A percentile compares a stretch with the other conserved stretches of the same genome.
These are phyloP conservation scores for Nemotelus pantherinus DNA, from an alignment of 2,888 invertebrate genomes.

Conservation along the genomic window DNA sequence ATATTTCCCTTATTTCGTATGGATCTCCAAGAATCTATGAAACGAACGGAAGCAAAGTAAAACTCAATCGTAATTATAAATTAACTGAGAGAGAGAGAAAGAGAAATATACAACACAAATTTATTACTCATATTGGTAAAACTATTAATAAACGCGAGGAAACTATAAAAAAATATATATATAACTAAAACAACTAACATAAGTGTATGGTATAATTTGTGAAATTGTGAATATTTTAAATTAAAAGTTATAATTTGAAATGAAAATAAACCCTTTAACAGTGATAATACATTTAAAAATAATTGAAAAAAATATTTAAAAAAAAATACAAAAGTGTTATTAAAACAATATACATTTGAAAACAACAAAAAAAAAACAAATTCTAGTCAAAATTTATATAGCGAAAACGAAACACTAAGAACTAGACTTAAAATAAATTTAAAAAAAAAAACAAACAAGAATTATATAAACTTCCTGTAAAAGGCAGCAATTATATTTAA, in stretches of 20 bases:
- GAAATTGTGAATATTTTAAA: conserved; percentile 42
- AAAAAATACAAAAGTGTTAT: conserved; percentile 32
- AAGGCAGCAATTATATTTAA: conserved; percentile 34
- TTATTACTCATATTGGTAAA: conserved; percentile 23
- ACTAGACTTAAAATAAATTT: background rate
- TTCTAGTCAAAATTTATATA: conserved; percentile 45
- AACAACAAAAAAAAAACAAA: conserved; percentile 29
- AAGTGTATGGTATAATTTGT: conserved; percentile 16
- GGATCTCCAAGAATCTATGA: no score
- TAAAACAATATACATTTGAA: conserved; percentile 32
- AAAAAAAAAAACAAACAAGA: conserved; percentile 23
- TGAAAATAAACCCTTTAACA: conserved; percentile 43
- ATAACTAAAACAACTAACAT: background rate
- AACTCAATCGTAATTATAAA: conserved; percentile 40
- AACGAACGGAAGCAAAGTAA: background rate
- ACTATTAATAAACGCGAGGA: conserved; percentile 1
- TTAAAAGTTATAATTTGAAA: conserved; percentile 18
- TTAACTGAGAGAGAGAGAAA: background rate
- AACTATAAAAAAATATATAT: background rate
- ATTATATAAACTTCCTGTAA: conserved; percentile 20
- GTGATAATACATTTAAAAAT: conserved; percentile 38
- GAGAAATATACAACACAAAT: conserved; percentile 16
- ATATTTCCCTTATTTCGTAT: no score
- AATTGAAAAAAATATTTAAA: conserved; percentile 10
- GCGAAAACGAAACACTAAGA: conserved; percentile 31